Percentiles rank a stretch among this genome's conserved stretches.
Conservation (phyloP, 2,888 invertebrate genomes). For the Heteromyza rotundicornis region DNA sequence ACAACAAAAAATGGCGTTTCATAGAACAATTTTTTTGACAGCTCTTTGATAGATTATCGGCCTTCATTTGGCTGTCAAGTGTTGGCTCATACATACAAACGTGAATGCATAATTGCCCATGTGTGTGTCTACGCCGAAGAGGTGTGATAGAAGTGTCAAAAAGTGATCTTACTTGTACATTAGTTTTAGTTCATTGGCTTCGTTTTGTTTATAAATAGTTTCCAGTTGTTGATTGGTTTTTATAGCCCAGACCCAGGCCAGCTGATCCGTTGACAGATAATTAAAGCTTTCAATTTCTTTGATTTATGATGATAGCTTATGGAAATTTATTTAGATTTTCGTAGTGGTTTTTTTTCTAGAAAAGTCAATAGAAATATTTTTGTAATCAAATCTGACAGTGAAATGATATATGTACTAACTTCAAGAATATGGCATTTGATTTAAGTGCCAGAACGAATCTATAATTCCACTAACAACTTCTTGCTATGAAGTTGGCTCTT, state of each 20-base stretch:
- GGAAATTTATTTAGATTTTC: neutral
- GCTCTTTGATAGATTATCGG: conserved; percentile 54
- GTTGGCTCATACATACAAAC: conserved; percentile 24
- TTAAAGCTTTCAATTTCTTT: neutral
- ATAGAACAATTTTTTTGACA: conserved; percentile 38
- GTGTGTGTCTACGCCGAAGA: neutral
- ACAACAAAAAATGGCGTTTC: conserved; percentile 2
- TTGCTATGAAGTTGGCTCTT: neutral
- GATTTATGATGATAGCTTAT: neutral
- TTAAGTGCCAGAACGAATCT: too few relatives aligned
- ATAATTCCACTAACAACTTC: too few relatives aligned
- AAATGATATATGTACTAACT: too few relatives aligned
- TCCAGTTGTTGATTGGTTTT: neutral
- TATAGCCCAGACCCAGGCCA: neutral
- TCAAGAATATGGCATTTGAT: too few relatives aligned
- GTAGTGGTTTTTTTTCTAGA: neutral
- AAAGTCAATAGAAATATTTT: too few relatives aligned
- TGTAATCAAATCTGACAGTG: too few relatives aligned
- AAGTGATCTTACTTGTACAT: neutral
- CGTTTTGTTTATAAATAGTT: neutral
- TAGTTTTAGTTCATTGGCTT: neutral
- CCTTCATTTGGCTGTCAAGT: conserved; percentile 41
- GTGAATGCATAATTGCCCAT: neutral
- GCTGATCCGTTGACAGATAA: neutral
- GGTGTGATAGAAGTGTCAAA: neutral